phyloP scores from a whole-genome alignment of 2,888 invertebrate genomes.

The Phoenoteleia sp. region DNA sequence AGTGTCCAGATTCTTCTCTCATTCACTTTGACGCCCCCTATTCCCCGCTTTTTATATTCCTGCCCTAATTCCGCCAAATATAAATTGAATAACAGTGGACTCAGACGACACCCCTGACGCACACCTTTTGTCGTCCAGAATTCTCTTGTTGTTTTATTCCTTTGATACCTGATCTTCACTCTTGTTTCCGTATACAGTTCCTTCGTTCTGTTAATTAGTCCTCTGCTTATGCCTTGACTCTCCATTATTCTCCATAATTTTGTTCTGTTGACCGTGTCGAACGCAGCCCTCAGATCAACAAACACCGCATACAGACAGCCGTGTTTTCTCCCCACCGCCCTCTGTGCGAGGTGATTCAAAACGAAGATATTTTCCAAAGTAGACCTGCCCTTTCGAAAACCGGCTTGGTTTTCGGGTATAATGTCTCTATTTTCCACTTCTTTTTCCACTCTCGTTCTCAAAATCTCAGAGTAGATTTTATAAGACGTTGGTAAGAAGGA shows the following conservation, averaged over 20 bases:
- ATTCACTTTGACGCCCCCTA: constrained; percentile 36
- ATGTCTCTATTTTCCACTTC: constrained; percentile 36
- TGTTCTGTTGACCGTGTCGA: no score
- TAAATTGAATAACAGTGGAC: constrained; percentile 63
- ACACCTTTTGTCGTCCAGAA: constrained; percentile 44
- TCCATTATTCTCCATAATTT: not conserved
- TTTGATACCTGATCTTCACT: not conserved
- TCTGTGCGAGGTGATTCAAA: constrained; percentile 10
- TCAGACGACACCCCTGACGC: constrained; percentile 68
- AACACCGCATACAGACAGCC: no score
- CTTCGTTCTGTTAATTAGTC: not conserved
- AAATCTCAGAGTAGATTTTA: constrained; percentile 65
- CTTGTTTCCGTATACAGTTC: not conserved
- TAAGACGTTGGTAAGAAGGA: constrained; percentile 59
- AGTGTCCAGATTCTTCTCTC: not conserved
- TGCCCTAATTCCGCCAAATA: constrained; percentile 59
- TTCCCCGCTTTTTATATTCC: constrained; percentile 21
- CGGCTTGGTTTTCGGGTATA: constrained; percentile 16
- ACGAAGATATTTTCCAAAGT: constrained; percentile 5
- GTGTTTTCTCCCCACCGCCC: not conserved
- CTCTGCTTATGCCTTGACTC: not conserved
- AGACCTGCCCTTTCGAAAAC: not conserved
- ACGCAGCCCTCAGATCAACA: no score
- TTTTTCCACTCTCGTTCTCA: constrained; percentile 48
- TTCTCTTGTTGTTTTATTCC: not conserved